A percentile compares a stretch with the other conserved stretches of the same genome.
Evolutionary conservation across 1,140 invertebrate genomes (phyloP).

Genomic region (Dryas iulia): DNA sequence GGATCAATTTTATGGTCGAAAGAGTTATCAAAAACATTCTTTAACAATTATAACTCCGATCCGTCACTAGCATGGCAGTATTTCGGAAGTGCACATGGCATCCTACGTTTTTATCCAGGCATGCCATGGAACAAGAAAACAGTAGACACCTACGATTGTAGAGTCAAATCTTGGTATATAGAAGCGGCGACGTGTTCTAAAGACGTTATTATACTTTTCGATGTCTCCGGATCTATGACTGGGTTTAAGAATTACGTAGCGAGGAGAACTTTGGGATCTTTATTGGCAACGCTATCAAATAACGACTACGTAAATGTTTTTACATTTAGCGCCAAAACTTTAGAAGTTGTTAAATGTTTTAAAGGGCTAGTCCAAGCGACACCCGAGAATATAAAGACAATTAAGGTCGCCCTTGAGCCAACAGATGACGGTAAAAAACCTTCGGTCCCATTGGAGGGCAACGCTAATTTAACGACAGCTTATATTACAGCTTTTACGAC

Average conservation of each 20-base stretch:
- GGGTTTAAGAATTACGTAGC: slow-evolving; percentile 87
- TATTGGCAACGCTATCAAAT: slow-evolving; percentile 97
- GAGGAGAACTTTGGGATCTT: slow-evolving; percentile 88
- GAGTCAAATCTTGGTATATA: slow-evolving; percentile 95
- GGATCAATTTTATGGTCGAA: slow-evolving; percentile 94
- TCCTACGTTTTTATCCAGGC: slow-evolving; percentile 93
- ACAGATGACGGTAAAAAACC: slow-evolving; percentile 81
- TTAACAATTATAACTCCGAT: slow-evolving; percentile 92
- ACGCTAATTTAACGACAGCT: slow-evolving; percentile 93
- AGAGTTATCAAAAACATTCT: slow-evolving; percentile 90
- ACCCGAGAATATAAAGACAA: slow-evolving; percentile 91
- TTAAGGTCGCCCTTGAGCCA: slow-evolving; percentile 86
- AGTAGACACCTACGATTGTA: slow-evolving; percentile 87
- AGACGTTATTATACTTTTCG: slow-evolving; percentile 97
- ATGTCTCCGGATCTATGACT: slow-evolving; percentile 98
- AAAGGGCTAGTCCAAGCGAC: slow-evolving; percentile 94
- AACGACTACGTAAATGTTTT: slow-evolving; percentile 98
- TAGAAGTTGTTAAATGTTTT: slow-evolving; percentile 90
- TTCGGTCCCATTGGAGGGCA: slow-evolving; percentile 81
- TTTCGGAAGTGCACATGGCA: slow-evolving; percentile 95
- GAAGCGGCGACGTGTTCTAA: slow-evolving; percentile 98
- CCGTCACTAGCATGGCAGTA: slow-evolving; percentile 97
- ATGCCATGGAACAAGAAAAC: slow-evolving; percentile 81
- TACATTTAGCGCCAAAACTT: slow-evolving; percentile 84
- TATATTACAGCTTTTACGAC: slow-evolving; percentile 93